Evolutionary conservation across 2,888 invertebrate genomes (phyloP).

Genomic region (Euplexia lucipara): DNA sequence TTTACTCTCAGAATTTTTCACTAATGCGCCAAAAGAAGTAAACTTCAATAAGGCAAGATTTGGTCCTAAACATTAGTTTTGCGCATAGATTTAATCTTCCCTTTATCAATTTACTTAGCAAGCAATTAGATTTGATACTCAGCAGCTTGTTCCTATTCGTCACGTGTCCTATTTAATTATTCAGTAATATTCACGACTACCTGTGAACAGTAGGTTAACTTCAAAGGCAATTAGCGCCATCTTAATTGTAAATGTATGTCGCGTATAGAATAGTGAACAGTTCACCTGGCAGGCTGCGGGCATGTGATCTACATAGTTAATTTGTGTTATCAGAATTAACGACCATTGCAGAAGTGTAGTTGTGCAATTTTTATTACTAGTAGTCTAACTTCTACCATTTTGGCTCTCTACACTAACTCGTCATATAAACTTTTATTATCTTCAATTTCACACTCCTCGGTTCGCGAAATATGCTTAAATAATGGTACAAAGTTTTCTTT

Average conservation of each 20-base stretch:
- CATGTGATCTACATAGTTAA: neutral
- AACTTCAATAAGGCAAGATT: neutral
- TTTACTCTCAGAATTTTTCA: too few relatives aligned
- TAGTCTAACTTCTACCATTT: too few relatives aligned
- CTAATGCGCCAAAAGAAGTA: too few relatives aligned
- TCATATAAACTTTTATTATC: too few relatives aligned
- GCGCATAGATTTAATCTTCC: neutral
- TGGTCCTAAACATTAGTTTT: neutral
- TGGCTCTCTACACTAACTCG: too few relatives aligned
- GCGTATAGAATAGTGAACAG: slow-evolving; percentile 11
- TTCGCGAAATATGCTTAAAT: too few relatives aligned
- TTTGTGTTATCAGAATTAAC: neutral
- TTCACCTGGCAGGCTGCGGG: slow-evolving; percentile 14
- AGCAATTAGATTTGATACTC: too few relatives aligned
- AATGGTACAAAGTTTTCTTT: too few relatives aligned
- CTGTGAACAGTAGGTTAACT: neutral
- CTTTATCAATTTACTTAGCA: neutral
- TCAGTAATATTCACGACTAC: slow-evolving; percentile 5
- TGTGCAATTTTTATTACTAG: too few relatives aligned
- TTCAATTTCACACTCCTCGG: too few relatives aligned
- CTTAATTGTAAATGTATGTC: slow-evolving; percentile 22
- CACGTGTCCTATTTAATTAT: slow-evolving; percentile 3
- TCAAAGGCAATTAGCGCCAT: slow-evolving; percentile 25
- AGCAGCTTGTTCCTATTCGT: neutral
- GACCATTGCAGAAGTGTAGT: too few relatives aligned